Base-by-base conservation (phyloP, 1,140 invertebrate species). In the Drosophila pectinifera region DNA sequence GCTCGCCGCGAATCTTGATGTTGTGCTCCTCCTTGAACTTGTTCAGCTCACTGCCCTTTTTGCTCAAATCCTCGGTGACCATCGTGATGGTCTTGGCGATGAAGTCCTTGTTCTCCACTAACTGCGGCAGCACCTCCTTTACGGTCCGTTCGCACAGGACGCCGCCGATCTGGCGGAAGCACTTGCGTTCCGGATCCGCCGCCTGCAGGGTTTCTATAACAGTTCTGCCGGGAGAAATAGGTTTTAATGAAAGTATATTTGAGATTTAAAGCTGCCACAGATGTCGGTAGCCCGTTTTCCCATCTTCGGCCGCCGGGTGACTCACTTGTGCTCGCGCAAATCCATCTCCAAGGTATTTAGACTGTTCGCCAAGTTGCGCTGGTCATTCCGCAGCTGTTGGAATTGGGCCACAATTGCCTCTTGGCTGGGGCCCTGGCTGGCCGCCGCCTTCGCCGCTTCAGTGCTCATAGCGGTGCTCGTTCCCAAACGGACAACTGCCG, bases 281-380 rank as follows among this genome's bases (percentile, higher is more conserved):
- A 64, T 34, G 38, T 28, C 28, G 5, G 8, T 7, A 24, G 0
- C 42, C 4, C 11, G 22, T 11, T 41, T 16, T 18, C 20, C 22
- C 39, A 45, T 69, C 34, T 54, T 42, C 14, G 28, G 31, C 14
- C 24, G 22, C 24, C 20, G 24, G 26, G 49, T 73, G 73, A 93
- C 95, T 95, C 95, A 98, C 98, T 97, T 98, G 93, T 99, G 98
- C 93, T 99, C 98, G 91, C 97, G 98, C 42, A 98, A 93, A 91
- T 99, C 98, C 93, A 96, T 94, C 94, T 99, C 97, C 78, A 99
- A 93, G 94, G 99, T 98, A 5, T 96, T 95, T 61, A 98, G 94
- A 94, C 98, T 99, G 68, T 94, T 95, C 14, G 96, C 96, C 79
- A 98, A 93, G 69, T 94, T 94, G 79, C 97, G 93, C 93, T 99